Percentiles rank a stretch among this genome's conserved stretches.
These are phyloP conservation scores for Aphodius sticticus DNA, from an alignment of 2,888 invertebrate species.

Conservation along the genomic window DNA sequence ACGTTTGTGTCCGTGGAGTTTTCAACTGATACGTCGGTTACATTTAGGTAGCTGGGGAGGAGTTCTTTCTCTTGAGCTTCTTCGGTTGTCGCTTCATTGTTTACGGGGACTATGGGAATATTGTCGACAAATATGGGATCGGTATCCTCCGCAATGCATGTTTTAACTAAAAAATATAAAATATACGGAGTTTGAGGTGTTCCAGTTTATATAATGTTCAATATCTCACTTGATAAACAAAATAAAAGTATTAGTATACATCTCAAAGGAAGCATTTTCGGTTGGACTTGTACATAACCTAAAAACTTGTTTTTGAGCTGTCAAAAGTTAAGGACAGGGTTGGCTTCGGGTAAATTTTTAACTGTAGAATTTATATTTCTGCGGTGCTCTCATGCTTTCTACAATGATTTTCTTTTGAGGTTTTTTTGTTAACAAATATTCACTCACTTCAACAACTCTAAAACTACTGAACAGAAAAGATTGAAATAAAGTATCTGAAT, in stretches of 20 bases:
- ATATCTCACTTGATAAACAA: not conserved
- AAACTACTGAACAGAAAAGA: no score
- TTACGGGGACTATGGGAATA: constrained; percentile 14
- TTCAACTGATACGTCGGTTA: constrained; percentile 33
- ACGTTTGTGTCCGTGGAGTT: constrained; percentile 39
- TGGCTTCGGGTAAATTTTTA: not conserved
- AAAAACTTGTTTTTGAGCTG: constrained; percentile 1
- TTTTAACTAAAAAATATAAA: constrained; percentile 8
- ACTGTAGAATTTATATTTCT: no score
- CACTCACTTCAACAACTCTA: no score
- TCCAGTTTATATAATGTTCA: not conserved
- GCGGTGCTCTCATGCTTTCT: no score
- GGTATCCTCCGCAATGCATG: constrained; percentile 4
- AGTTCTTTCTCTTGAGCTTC: constrained; percentile 27
- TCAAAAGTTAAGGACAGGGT: not conserved
- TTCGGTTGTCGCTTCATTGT: constrained; percentile 17
- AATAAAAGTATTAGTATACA: not conserved
- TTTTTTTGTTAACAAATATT: no score
- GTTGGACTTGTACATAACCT: not conserved
- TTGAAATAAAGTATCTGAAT: no score
- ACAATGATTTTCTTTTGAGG: no score
- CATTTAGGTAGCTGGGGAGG: constrained; percentile 40
- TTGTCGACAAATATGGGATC: constrained; percentile 18
- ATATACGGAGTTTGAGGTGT: not conserved
- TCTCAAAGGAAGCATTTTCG: not conserved